Conservation (phyloP, 2,797 vertebrate genomes). For the Capromys pilorides region DNA sequence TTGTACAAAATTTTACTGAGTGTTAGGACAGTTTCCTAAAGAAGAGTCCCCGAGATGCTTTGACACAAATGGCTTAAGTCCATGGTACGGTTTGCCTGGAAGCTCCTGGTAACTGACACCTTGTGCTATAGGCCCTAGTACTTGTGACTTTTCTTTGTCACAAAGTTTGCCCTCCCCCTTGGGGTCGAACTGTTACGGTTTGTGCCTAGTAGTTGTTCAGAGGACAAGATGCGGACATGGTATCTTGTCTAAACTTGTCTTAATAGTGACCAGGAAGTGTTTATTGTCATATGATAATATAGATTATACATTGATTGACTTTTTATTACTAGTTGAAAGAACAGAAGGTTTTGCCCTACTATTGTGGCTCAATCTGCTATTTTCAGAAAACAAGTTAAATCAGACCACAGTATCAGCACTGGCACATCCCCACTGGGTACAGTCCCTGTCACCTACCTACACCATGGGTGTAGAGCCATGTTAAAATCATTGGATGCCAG, state of each 20-base stretch:
- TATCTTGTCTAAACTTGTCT: background rate
- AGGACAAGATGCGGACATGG: too few relatives aligned
- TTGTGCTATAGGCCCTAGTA: background rate
- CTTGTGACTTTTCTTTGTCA: background rate
- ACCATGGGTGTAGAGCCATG: background rate
- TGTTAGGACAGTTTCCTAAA: background rate
- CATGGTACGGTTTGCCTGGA: background rate
- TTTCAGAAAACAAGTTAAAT: slow-evolving; percentile 26
- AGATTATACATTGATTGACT: background rate
- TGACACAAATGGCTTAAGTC: background rate
- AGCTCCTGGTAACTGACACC: background rate
- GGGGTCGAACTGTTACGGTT: background rate
- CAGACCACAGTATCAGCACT: background rate
- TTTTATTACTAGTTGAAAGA: background rate
- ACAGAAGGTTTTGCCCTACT: background rate
- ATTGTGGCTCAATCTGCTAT: background rate
- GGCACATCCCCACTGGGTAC: background rate
- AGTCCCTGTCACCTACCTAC: background rate
- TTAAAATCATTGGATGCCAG: slow-evolving; percentile 1
- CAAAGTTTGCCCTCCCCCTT: background rate
- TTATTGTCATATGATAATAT: background rate
- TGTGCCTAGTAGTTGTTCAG: too few relatives aligned
- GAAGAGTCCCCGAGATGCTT: background rate
- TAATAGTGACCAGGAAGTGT: background rate
- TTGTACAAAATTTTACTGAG: background rate